Evolutionary conservation across 2,888 invertebrate genomes (phyloP), one percentile per base, ranked within the genome.

Genomic region (Meandrusa payeni): DNA sequence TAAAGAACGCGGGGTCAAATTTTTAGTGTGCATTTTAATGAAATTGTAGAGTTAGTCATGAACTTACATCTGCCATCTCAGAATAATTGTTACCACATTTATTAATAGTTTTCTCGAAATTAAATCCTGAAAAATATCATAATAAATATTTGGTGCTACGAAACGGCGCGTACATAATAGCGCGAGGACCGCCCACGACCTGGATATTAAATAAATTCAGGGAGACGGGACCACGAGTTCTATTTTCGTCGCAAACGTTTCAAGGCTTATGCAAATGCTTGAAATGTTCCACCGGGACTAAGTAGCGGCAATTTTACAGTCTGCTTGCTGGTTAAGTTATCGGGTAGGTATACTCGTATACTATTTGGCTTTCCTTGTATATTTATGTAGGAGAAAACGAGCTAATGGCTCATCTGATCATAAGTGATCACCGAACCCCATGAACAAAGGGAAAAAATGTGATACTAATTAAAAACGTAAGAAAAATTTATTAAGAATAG

Each of bases 201-300:
- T 10, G 31, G 3, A 31, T 19, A 9, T 31, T 9, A 20, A 19
- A 31, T 29, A 29, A 29, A 29, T 9, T 31, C 17, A 9, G 19
- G 4, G 31, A 31, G 31, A 31, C 19, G 31, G 6, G 5, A 10
- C 9, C 19, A 19, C 19, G 19, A 2, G 17, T 31, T 31, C 31
- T 31, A 31, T 31, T 31, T 31, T 31, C 31, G 31, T 31, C 19
- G 19, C 7, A 10, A 31, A 31, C n/a, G 31, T 31, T 15, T 4
- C 31, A 9, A 31, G 6, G 19, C 19, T 31, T 31, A 31, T 31
- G 31, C 31, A 31, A 31, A 31, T 31, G 19, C 2, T 6, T 6
- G 19, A 31, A 31, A 31, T 31, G 19, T 31, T 31, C 19, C 19
- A n/a, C n/a, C 17, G 9, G 7, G 7, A 17, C 17, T 31, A 31